Percentiles rank a stretch among this genome's conserved stretches.
These are phyloP conservation scores for Paramuricea clavata DNA, from an alignment of 92 coral and sea anemone species.

Conservation along the genomic window DNA sequence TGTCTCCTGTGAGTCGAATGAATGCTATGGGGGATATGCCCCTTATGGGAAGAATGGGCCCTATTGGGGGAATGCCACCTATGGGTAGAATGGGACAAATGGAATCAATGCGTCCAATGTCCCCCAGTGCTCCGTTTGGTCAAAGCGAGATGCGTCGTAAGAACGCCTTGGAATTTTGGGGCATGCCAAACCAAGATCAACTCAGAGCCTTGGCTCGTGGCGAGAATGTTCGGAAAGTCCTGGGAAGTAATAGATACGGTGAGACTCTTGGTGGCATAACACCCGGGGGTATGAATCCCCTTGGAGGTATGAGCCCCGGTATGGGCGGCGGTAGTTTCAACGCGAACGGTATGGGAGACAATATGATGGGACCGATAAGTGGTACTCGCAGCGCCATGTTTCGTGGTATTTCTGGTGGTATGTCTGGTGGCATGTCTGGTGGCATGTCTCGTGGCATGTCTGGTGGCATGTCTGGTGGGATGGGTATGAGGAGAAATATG, in stretches of 20 bases:
- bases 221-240: conserved; percentile 61
- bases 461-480: neutral
- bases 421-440: conserved; percentile 1
- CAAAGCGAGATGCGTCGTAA: conserved; percentile 26
- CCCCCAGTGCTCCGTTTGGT: conserved; percentile 53
- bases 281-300: conserved; percentile 43
- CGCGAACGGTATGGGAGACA: conserved; percentile 55
- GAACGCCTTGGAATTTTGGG: conserved; percentile 59
- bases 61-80: conserved; percentile 18
- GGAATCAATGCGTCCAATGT: conserved; percentile 14
- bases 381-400: conserved; percentile 30
- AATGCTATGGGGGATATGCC: conserved; percentile 44
- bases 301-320: conserved; percentile 41
- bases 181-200: conserved; percentile 43
- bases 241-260: conserved; percentile 49
- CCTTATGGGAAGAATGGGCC: conserved; percentile 38
- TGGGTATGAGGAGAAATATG: neutral
- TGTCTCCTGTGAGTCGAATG: conserved; percentile 44
- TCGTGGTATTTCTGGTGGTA: neutral
- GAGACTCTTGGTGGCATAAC: conserved; percentile 45
- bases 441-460: neutral
- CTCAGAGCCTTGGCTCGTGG: conserved; percentile 61
- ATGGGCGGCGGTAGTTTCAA: conserved; percentile 49
- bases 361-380: conserved; percentile 59
- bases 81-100: conserved; percentile 47